Percentiles rank a stretch among this genome's conserved stretches.
Evolutionary conservation across 2,113 vertebrate species (phyloP).

Genomic region (Ptilonorhynchus violaceus): DNA sequence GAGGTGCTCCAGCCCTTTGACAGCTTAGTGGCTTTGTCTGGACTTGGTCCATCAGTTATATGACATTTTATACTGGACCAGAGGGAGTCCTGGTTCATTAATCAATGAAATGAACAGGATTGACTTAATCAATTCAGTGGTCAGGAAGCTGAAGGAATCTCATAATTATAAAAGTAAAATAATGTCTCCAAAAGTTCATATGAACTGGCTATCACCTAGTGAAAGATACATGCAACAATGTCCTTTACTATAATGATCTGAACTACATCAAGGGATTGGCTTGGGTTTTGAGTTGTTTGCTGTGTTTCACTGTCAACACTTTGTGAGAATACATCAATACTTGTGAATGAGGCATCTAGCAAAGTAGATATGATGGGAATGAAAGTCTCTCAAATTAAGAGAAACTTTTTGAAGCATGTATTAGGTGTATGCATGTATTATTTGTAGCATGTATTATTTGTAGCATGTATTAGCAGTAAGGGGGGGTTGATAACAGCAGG

Average conservation of each 20-base stretch:
- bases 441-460: no score
- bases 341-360: background rate
- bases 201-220: background rate
- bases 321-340: background rate
- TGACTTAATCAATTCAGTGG: background rate
- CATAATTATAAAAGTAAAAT: background rate
- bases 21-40: background rate
- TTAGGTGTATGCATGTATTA: background rate
- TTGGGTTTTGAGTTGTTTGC: background rate
- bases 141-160: background rate
- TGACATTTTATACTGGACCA: background rate
- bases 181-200: background rate
- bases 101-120: background rate
- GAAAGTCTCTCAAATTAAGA: background rate
- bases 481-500: background rate
- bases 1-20: background rate
- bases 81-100: background rate
- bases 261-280: rapidly evolving
- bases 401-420: background rate
- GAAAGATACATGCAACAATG: background rate
- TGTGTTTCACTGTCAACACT: background rate
- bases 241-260: background rate
- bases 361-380: background rate
- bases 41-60: background rate
- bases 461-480: background rate